Conservation (phyloP, 2,113 vertebrate genomes). For the Tragelaphus buxtoni region DNA sequence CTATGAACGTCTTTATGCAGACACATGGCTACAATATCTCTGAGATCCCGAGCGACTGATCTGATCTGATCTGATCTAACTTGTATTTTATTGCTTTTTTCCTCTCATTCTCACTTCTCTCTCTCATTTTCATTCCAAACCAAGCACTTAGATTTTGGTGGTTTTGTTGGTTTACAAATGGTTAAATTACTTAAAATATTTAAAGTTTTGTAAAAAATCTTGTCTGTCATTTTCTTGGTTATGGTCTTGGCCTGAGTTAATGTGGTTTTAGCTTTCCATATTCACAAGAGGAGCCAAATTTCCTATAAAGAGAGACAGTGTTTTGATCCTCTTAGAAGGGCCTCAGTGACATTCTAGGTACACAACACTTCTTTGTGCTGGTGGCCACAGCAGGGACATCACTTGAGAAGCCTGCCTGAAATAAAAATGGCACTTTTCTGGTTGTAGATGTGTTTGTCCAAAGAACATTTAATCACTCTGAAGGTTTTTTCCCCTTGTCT, state of each 20-base stretch:
- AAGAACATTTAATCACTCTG: constrained; percentile 79
- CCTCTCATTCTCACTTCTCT: neutral
- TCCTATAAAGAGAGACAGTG: neutral
- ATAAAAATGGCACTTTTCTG: constrained; percentile 65
- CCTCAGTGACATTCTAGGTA: neutral
- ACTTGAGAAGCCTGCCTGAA: constrained; percentile 51
- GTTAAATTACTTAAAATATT: constrained; percentile 23
- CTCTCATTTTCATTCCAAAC: neutral
- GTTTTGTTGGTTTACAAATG: neutral
- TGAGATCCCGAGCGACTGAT: neutral
- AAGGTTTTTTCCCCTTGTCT: constrained; percentile 69
- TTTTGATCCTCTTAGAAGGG: neutral
- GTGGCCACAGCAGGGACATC: neutral
- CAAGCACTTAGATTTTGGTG: neutral
- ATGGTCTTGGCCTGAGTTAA: neutral
- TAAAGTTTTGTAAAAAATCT: neutral
- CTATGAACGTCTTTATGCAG: neutral
- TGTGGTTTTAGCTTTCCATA: neutral
- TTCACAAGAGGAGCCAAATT: neutral
- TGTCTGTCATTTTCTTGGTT: neutral
- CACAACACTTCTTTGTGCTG: constrained; percentile 9
- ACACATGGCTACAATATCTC: neutral
- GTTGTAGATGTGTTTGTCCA: constrained; percentile 75
- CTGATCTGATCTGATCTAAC: too few species aligned
- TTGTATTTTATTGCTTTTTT: neutral